Evolutionary conservation across 2,888 invertebrate species (phyloP).

Genomic region (Diaphora mendica): DNA sequence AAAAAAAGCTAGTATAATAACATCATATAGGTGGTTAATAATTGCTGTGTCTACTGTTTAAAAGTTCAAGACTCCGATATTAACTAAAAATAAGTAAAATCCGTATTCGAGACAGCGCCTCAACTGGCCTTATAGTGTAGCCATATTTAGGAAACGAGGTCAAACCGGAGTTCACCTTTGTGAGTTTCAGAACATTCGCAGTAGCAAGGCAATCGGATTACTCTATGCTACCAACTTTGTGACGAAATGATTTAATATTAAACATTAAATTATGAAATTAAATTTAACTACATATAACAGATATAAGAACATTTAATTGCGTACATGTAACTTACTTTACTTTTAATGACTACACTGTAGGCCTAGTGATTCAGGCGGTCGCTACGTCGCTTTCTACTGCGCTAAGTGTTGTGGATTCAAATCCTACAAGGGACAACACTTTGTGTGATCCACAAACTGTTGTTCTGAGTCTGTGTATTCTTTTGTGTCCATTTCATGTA

Average conservation of each 20-base stretch:
- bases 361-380: no score
- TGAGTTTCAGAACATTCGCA: slow-evolving; percentile 51
- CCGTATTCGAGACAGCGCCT: slow-evolving; percentile 46
- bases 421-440: no score
- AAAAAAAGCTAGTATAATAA: background rate
- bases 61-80: slow-evolving; percentile 35
- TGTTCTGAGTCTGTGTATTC: no score
- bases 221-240: slow-evolving; percentile 61
- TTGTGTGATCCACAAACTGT: no score
- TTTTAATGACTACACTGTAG: no score
- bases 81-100: slow-evolving; percentile 47
- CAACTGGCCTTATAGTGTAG: slow-evolving; percentile 71
- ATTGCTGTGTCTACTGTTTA: slow-evolving; percentile 15
- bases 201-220: slow-evolving; percentile 74
- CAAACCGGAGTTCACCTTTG: slow-evolving; percentile 71
- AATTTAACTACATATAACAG: background rate
- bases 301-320: background rate
- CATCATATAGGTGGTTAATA: background rate
- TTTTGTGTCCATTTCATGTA: no score
- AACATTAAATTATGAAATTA: background rate
- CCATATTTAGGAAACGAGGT: slow-evolving; percentile 83
- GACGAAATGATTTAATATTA: slow-evolving; percentile 26
- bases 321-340: background rate
- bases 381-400: no score
- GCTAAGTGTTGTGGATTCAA: no score